Percentiles rank a stretch among this genome's conserved stretches.
phyloP scores from a whole-genome alignment of 2,888 invertebrate genomes.

The Caenorhabditis angaria region DNA sequence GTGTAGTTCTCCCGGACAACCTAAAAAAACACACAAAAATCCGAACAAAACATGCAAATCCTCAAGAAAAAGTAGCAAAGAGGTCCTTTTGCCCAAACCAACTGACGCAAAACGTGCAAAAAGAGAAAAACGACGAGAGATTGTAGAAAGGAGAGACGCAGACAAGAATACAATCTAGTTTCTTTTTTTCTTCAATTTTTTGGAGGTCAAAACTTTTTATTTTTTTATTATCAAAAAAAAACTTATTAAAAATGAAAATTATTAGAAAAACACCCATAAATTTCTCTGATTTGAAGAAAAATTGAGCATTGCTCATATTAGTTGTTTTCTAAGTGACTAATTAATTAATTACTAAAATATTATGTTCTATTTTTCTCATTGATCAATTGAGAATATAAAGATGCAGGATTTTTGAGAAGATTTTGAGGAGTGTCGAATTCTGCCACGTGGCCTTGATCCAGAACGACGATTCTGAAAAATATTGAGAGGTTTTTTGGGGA shows the following conservation, averaged over 20 bases:
- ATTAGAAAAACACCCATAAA: no score
- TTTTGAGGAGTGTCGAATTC: slow-evolving; percentile 73
- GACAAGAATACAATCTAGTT: background rate
- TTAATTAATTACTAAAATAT: background rate
- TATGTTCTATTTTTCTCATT: slow-evolving; percentile 66
- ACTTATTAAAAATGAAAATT: background rate
- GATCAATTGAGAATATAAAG: slow-evolving; percentile 73
- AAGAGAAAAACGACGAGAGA: background rate
- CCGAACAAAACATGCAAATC: background rate
- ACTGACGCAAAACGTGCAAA: slow-evolving; percentile 9
- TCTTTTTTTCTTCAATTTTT: background rate
- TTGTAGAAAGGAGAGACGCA: no score
- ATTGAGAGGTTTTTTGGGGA: background rate
- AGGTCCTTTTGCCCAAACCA: background rate
- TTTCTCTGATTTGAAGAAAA: no score
- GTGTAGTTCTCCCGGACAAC: no score
- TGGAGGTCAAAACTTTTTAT: background rate
- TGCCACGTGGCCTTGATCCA: slow-evolving; percentile 73
- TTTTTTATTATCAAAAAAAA: background rate
- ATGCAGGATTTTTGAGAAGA: slow-evolving; percentile 71
- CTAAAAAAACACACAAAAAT: no score
- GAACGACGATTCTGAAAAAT: slow-evolving; percentile 73
- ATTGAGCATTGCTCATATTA: no score
- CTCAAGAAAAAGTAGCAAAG: background rate
- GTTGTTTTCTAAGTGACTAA: no score